These are phyloP conservation scores for Neuroterus valhalla DNA, from an alignment of 1,140 invertebrate genomes.

Conservation along the genomic window DNA sequence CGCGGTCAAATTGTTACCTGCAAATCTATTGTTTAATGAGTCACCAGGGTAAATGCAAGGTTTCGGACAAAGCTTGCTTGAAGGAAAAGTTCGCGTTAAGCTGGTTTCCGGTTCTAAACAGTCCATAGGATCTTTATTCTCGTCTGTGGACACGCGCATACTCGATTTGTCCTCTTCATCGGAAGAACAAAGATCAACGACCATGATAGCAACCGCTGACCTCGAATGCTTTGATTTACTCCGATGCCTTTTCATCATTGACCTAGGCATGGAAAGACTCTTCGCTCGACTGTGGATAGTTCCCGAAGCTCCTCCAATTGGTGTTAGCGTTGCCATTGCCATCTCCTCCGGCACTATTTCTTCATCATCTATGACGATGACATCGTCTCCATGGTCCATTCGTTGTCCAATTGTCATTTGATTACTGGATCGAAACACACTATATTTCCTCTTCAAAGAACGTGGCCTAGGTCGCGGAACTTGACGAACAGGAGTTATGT, in stretches of 20 bases:
- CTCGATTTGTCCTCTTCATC: conserved; percentile 70
- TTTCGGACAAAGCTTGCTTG: conserved; percentile 47
- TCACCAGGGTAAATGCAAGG: conserved; percentile 50
- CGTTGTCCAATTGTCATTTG: neutral
- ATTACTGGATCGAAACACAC: conserved; percentile 32
- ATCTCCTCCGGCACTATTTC: conserved; percentile 40
- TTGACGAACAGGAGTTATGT: conserved; percentile 50
- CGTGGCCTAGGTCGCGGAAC: conserved; percentile 46
- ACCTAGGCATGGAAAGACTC: neutral
- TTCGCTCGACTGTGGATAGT: conserved; percentile 15
- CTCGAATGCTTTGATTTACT: conserved; percentile 13
- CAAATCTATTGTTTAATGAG: conserved; percentile 51
- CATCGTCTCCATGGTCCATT: conserved; percentile 41
- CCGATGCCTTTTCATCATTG: neutral
- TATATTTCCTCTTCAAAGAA: conserved; percentile 36
- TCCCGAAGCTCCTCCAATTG: conserved; percentile 31
- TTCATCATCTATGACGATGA: conserved; percentile 49
- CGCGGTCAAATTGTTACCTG: conserved; percentile 45
- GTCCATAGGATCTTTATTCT: conserved; percentile 59
- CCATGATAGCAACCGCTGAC: conserved; percentile 61
- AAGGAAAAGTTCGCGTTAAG: conserved; percentile 32
- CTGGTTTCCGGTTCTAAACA: conserved; percentile 23
- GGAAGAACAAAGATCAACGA: conserved; percentile 76
- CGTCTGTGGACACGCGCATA: conserved; percentile 47
- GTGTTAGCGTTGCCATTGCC: conserved; percentile 31